Conservation (phyloP, 2,113 vertebrate genomes). For the Forbesichthys papilliferus region DNA sequence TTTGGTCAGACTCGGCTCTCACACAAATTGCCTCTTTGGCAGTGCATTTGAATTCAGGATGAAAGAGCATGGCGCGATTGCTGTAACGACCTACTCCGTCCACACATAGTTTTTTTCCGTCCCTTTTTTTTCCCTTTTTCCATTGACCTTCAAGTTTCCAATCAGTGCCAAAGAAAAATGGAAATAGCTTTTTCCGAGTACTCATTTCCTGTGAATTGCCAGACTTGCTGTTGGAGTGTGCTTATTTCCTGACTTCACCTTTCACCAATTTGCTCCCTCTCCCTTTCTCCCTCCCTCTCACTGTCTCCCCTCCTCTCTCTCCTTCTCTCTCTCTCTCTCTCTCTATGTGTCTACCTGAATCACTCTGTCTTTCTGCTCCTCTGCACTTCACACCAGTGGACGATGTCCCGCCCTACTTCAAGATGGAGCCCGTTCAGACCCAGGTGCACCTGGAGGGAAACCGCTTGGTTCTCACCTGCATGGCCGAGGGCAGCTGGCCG, state of each 20-base stretch:
- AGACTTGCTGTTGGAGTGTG: slow-evolving; percentile 34
- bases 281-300: neutral
- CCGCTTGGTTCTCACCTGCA: slow-evolving; percentile 96
- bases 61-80: slow-evolving; percentile 58
- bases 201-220: slow-evolving; percentile 51
- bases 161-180: slow-evolving; percentile 51
- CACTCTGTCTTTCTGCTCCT: neutral
- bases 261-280: slow-evolving; percentile 6
- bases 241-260: neutral
- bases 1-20: no score
- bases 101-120: neutral
- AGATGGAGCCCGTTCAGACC: slow-evolving; percentile 92
- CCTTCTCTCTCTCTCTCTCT: neutral
- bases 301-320: slow-evolving; percentile 6
- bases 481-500: slow-evolving; percentile 99
- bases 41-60: slow-evolving; percentile 65
- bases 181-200: slow-evolving; percentile 58
- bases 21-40: slow-evolving; percentile 67
- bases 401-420: slow-evolving; percentile 95
- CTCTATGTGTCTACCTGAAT: neutral
- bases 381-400: slow-evolving; percentile 67
- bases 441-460: slow-evolving; percentile 97
- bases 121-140: slow-evolving; percentile 22
- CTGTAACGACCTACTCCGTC: slow-evolving; percentile 51
- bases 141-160: slow-evolving; percentile 71